Evolutionary conservation across 2,888 invertebrate species (phyloP).

Genomic region (Pristionchus japonicus): DNA sequence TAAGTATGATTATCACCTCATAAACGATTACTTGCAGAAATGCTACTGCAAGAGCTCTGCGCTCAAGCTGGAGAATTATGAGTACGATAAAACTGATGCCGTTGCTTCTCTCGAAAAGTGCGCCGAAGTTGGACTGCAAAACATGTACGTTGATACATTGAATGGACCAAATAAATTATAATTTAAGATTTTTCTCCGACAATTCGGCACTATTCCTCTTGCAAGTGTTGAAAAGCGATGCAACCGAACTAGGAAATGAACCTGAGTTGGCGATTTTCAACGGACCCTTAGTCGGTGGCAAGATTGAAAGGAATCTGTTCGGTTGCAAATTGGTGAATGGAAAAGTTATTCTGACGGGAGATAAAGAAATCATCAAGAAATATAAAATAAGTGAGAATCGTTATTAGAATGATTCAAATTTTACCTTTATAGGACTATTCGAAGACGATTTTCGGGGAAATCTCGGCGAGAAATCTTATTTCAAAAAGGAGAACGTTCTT

Average conservation of each 20-base stretch:
- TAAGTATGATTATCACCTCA: no score
- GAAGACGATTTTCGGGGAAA: neutral
- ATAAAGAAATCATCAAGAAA: neutral
- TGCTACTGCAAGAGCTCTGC: neutral
- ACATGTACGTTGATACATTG: no score
- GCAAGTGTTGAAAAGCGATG: neutral
- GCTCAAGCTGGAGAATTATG: no score
- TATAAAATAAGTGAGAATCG: neutral
- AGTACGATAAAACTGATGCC: neutral
- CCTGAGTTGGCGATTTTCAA: no score
- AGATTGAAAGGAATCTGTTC: neutral
- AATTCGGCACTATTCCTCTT: neutral
- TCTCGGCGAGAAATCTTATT: no score
- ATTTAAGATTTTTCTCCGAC: neutral
- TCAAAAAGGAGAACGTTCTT: neutral
- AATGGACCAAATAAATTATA: no score
- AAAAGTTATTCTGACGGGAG: neutral
- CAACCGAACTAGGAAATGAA: neutral
- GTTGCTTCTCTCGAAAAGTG: neutral
- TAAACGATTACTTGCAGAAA: neutral
- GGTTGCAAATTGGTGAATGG: neutral
- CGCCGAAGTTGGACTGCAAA: neutral
- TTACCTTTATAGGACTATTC: no score
- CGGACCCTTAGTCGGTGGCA: neutral
- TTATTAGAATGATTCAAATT: no score